Evolutionary conservation across 1,140 invertebrate genomes (phyloP).

Genomic region (Vollenhovia emeryi): DNA sequence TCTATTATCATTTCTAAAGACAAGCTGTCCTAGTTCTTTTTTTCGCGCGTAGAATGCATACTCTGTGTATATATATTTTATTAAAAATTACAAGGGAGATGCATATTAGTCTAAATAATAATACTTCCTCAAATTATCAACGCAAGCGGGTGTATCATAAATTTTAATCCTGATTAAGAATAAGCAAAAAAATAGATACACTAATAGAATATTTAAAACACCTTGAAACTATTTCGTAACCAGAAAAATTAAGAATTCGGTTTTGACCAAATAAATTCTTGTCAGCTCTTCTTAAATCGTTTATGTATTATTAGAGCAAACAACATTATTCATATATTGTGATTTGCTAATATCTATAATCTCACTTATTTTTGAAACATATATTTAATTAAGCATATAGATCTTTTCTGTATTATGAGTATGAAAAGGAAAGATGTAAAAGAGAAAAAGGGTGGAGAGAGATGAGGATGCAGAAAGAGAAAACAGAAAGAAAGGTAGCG

Average conservation of each 20-base stretch:
- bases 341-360: constrained; percentile 25
- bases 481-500: neutral
- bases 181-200: constrained; percentile 9
- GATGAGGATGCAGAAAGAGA: neutral
- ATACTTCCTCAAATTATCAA: constrained; percentile 19
- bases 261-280: constrained; percentile 4
- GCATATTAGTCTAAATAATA: constrained; percentile 26
- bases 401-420: constrained; percentile 16
- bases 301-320: neutral
- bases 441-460: constrained; percentile 7
- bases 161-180: neutral
- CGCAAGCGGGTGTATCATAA: constrained; percentile 23
- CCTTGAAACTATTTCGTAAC: neutral
- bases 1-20: neutral
- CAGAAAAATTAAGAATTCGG: neutral
- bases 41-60: neutral
- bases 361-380: neutral
- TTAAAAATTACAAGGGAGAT: constrained; percentile 16
- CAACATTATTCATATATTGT: constrained; percentile 2
- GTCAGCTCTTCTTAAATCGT: neutral
- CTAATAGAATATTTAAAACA: neutral
- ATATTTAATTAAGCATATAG: constrained; percentile 1
- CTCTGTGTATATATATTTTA: constrained; percentile 25
- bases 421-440: constrained; percentile 5
- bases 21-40: neutral